Base-by-base conservation (phyloP, 2,113 vertebrate species). In the Panurus biarmicus region DNA sequence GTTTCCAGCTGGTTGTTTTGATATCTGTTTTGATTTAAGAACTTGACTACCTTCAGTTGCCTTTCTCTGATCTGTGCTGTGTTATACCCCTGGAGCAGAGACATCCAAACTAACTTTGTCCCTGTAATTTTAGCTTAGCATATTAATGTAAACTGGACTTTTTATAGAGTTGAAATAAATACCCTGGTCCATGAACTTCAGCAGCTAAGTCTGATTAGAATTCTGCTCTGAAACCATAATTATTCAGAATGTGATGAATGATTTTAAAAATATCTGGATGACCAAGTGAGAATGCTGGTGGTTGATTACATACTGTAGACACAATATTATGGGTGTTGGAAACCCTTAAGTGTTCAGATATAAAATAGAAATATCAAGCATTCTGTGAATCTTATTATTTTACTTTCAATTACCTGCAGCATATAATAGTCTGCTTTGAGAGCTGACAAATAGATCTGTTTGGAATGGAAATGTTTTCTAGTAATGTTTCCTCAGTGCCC, bases 391-490 rank as follows among this genome's bases (percentile, higher is more conserved):
- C 79, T 83, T 83, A 73, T 45, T 88, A 89, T 74, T 95, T 95
- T 93, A 56, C 51, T 89, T 92, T 90, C 79, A 90, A 65, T 93
- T 95, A 92, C 66, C 61, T 90, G 57, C 53, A 92, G 73, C 20
- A 65, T 56, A 36, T 84, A 92, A 81, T 72, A 78, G 45, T 53
- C 53, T 89, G 26, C 28, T 87, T 89, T 72, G 51, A 89, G 66
- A 90, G 40, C n/a, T 81, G 11, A 44, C n/a, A 89, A 84, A 95
- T 78, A 81, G 28, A 50, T 87, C 36, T 85, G 66, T 92, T 89
- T 84, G 26, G 40, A 92, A 89, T 90, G 48, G 58, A 90, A 87
- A 78, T 92, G 13, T 94, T 90, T 95, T 78, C 76, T 75, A 45
- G 25, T 77, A 88, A 77, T 81, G 31, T 78, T 93, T 96, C n/a